Conservation (phyloP, 2,113 vertebrate genomes). For the Cervus canadensis region DNA sequence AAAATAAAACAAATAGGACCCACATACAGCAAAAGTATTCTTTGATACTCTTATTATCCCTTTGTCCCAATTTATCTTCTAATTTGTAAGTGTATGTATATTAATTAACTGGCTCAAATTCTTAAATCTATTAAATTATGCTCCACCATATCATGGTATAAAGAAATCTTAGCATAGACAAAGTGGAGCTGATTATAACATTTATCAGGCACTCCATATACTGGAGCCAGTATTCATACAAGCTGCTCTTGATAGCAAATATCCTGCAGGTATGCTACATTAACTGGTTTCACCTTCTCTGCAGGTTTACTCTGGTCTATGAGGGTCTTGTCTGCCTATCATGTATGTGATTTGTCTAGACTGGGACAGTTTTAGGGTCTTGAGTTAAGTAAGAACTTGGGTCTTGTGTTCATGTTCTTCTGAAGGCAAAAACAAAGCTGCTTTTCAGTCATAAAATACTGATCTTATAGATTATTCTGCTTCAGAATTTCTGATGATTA, state of each 20-base stretch:
- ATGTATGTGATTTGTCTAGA: background rate
- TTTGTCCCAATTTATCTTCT: background rate
- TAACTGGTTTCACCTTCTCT: background rate
- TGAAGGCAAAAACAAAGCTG: background rate
- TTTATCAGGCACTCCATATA: background rate
- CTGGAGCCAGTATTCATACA: background rate
- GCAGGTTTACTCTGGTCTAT: background rate
- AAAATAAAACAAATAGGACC: background rate
- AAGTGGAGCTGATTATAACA: background rate
- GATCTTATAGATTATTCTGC: background rate
- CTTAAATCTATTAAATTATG: background rate
- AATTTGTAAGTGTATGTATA: background rate
- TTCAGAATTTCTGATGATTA: background rate
- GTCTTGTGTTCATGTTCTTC: background rate
- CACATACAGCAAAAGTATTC: background rate
- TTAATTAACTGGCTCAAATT: background rate
- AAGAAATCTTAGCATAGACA: background rate
- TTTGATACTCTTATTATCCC: background rate
- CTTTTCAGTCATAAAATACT: background rate
- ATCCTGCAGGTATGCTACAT: background rate
- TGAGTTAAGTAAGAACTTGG: background rate
- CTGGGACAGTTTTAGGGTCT: background rate
- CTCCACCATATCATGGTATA: background rate
- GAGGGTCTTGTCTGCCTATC: background rate
- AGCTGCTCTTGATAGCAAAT: background rate